A percentile compares a stretch with the other conserved stretches of the same genome.
These are phyloP conservation scores for Rotaria magnacalcarata DNA, from an alignment of 2,888 invertebrate genomes.

Conservation along the genomic window DNA sequence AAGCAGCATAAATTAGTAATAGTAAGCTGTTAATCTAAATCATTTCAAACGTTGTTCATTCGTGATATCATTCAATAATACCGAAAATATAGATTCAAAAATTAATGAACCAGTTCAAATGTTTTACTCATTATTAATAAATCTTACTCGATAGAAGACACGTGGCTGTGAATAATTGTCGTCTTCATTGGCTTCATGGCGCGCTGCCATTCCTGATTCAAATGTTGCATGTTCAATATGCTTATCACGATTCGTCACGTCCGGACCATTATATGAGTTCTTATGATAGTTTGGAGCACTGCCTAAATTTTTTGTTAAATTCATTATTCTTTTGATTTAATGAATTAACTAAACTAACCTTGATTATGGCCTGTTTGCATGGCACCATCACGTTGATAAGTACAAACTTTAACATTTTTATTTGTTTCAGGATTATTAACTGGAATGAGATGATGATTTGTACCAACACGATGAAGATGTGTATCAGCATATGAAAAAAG, in stretches of 20 bases:
- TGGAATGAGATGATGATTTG: constrained; percentile 80
- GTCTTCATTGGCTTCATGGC: constrained; percentile 76
- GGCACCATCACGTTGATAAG: constrained; percentile 85
- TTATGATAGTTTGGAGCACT: constrained; percentile 91
- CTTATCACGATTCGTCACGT: constrained; percentile 63
- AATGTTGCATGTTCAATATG: constrained; percentile 64
- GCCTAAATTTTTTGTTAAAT: constrained; percentile 33
- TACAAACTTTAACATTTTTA: constrained; percentile 64
- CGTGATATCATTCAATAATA: no score
- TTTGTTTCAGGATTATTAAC: constrained; percentile 76
- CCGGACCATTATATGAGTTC: constrained; percentile 85
- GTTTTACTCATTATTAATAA: no score
- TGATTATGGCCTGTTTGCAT: constrained; percentile 64
- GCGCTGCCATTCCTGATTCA: constrained; percentile 70
- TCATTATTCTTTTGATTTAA: neutral
- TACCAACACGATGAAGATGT: constrained; percentile 81
- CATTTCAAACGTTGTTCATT: no score
- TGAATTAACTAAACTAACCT: neutral
- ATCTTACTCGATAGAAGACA: constrained; percentile 67
- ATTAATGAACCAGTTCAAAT: no score
- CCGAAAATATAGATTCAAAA: no score
- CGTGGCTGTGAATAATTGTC: constrained; percentile 84
- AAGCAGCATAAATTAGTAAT: no score
- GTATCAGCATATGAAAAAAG: constrained; percentile 73
- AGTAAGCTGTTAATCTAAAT: no score